Conservation (phyloP, 2,113 vertebrate genomes). For the Laterallus jamaicensis region DNA sequence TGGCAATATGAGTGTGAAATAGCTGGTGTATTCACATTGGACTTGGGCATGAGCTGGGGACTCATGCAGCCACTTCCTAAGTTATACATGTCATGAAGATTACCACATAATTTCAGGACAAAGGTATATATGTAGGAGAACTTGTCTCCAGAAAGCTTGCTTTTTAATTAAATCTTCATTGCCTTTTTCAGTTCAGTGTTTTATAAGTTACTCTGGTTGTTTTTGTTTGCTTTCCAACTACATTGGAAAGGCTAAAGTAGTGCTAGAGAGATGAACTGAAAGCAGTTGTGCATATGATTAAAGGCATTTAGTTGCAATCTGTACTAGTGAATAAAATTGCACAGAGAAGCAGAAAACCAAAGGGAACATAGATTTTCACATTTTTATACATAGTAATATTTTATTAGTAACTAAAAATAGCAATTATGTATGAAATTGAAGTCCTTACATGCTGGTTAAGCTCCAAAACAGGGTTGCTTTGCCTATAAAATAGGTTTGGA, state of each 20-base stretch:
- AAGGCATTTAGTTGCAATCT: not conserved
- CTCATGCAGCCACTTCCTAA: not conserved
- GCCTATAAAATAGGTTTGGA: no score
- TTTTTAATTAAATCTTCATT: not conserved
- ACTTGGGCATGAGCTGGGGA: not conserved
- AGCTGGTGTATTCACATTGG: not conserved
- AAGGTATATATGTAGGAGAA: fast-evolving
- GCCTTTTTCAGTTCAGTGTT: not conserved
- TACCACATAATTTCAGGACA: not conserved
- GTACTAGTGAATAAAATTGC: no score
- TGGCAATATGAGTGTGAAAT: not conserved
- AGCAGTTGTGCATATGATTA: not conserved
- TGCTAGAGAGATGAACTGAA: not conserved
- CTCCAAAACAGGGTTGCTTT: no score
- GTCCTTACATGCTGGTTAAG: no score
- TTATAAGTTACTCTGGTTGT: not conserved
- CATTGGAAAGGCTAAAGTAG: not conserved
- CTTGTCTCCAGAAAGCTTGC: not conserved
- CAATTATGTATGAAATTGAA: no score
- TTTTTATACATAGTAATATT: no score
- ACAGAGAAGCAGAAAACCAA: no score
- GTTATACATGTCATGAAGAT: not conserved
- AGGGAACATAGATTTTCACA: no score
- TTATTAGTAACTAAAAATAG: no score
- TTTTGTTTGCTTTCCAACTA: not conserved